phyloP scores from a whole-genome alignment of 92 coral and sea anemone genomes.

The Epizoanthus illoricatus region DNA sequence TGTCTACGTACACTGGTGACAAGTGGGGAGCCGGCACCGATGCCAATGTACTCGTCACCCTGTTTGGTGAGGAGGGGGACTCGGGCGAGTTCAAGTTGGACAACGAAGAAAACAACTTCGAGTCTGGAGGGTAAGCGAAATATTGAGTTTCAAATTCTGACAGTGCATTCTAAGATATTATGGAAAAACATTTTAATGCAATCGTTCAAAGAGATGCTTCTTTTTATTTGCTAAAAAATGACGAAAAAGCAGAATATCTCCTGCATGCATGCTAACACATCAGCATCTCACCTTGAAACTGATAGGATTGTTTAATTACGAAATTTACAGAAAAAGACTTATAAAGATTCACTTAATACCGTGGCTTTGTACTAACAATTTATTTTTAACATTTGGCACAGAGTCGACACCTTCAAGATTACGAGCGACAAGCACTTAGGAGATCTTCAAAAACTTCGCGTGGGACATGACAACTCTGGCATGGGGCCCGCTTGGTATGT shows the following conservation, averaged over 20 bases:
- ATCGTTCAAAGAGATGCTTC: no score
- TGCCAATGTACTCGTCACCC: constrained; percentile 68
- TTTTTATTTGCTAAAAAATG: no score
- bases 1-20: constrained; percentile 66
- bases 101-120: constrained; percentile 56
- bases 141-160: no score
- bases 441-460: constrained; percentile 29
- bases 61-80: constrained; percentile 71
- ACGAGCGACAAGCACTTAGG: constrained; percentile 33
- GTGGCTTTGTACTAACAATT: no score
- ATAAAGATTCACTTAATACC: no score
- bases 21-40: constrained; percentile 77
- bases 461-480: constrained; percentile 37
- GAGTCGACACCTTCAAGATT: constrained; percentile 23
- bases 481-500: constrained; percentile 44
- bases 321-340: no score
- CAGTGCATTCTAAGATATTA: no score
- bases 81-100: constrained; percentile 61
- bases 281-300: no score
- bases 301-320: no score
- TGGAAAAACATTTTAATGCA: no score
- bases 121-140: constrained; percentile 44
- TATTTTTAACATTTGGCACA: not conserved
- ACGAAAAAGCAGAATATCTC: no score
- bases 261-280: no score